Conservation (phyloP, 2,113 vertebrate species). For the Datnioides undecimradiatus region DNA sequence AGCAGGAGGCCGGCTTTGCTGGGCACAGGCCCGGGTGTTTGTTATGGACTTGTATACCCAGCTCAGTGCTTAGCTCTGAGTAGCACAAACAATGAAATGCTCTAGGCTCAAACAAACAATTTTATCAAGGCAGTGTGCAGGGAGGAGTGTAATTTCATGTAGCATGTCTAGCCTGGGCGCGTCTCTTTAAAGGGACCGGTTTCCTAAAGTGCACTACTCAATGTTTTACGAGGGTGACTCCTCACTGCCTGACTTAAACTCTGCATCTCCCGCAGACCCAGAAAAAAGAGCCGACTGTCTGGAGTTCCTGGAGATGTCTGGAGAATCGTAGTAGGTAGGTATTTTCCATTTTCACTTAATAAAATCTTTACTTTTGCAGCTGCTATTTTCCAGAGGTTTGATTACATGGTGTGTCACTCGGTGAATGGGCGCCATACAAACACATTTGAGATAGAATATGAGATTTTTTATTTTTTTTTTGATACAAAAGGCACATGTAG, state of each 20-base stretch:
- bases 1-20: constrained; percentile 41
- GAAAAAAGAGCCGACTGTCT: constrained; percentile 29
- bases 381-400: constrained; percentile 34
- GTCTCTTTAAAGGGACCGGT: constrained; percentile 51
- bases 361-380: constrained; percentile 13
- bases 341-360: constrained; percentile 31
- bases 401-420: not conserved
- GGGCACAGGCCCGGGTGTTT: constrained; percentile 45
- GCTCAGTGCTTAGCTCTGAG: constrained; percentile 33
- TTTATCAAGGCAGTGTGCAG: constrained; percentile 49
- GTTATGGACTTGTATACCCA: constrained; percentile 33
- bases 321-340: not conserved
- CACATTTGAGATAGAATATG: constrained; percentile 8
- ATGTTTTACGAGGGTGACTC: constrained; percentile 62
- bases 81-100: constrained; percentile 60
- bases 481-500: constrained; percentile 26
- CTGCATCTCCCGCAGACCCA: constrained; percentile 31
- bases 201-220: constrained; percentile 60
- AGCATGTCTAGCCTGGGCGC: constrained; percentile 50
- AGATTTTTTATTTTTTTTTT: too few relatives aligned
- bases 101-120: constrained; percentile 60
- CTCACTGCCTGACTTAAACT: constrained; percentile 46
- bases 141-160: constrained; percentile 63
- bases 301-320: constrained; percentile 19
- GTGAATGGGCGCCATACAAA: not conserved